Evolutionary conservation across 1,140 invertebrate species (phyloP).

Genomic region (Polypedilum pembai): DNA sequence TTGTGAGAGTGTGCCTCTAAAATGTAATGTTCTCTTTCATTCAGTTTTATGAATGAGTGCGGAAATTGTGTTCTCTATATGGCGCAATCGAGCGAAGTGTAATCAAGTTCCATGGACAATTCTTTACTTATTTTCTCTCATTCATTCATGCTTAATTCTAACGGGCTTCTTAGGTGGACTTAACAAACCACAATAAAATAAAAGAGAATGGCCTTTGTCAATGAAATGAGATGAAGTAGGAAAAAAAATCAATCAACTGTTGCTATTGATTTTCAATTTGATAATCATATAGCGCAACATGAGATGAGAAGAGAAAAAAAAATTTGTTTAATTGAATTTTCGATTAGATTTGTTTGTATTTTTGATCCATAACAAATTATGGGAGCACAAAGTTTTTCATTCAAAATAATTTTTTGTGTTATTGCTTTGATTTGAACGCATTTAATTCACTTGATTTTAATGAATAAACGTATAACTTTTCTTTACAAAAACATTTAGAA

Average conservation of each 20-base stretch:
- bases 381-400: background rate
- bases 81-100: too few relatives aligned
- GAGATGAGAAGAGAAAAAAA: background rate
- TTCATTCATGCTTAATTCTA: background rate
- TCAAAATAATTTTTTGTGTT: too few relatives aligned
- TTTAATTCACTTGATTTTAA: too few relatives aligned
- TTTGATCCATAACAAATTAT: conserved; percentile 15
- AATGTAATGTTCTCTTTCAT: background rate
- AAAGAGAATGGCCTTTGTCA: background rate
- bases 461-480: too few relatives aligned
- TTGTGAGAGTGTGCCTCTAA: background rate
- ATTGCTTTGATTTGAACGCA: too few relatives aligned
- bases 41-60: background rate
- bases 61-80: background rate
- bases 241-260: conserved; percentile 17
- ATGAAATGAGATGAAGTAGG: background rate
- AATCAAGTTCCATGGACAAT: too few relatives aligned
- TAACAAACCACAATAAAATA: too few relatives aligned
- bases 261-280: background rate
- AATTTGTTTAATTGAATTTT: conserved; percentile 21
- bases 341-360: conserved; percentile 26
- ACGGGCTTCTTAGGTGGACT: background rate
- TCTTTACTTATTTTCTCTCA: background rate
- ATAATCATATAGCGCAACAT: background rate
- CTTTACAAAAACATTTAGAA: too few relatives aligned